Conservation (phyloP, 2,888 invertebrate genomes). For the Acanthacorydalis orientalis region DNA sequence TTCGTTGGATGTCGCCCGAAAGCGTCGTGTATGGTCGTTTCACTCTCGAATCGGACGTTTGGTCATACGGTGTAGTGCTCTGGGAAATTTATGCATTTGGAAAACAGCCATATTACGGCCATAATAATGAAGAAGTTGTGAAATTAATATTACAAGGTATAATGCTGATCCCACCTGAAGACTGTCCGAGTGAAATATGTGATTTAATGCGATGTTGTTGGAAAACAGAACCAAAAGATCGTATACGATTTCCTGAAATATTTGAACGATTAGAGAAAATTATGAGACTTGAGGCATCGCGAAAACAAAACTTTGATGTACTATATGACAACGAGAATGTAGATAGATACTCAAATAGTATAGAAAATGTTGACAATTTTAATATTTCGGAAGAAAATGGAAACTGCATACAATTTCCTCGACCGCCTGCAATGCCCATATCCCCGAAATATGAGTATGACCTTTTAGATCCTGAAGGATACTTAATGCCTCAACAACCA, state of each 20-base stretch:
- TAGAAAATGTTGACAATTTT: too few species aligned
- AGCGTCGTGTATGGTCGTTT: constrained; percentile 79
- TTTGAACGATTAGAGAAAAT: constrained; percentile 40
- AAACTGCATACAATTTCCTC: constrained; percentile 20
- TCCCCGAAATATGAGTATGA: constrained; percentile 15
- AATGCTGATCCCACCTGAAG: constrained; percentile 61
- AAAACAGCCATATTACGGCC: constrained; percentile 85
- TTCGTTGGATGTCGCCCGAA: constrained; percentile 95
- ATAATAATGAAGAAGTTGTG: constrained; percentile 73
- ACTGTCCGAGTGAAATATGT: constrained; percentile 53
- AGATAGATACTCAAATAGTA: background rate
- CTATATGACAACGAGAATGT: background rate
- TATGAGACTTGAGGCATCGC: constrained; percentile 8
- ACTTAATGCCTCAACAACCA: constrained; percentile 37
- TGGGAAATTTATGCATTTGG: constrained; percentile 91
- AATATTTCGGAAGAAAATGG: too few species aligned
- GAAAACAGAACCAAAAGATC: constrained; percentile 63
- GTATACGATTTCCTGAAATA: constrained; percentile 55
- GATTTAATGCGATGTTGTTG: constrained; percentile 66
- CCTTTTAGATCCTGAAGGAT: constrained; percentile 47
- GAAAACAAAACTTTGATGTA: background rate
- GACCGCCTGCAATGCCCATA: constrained; percentile 35
- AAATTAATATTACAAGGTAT: constrained; percentile 59
- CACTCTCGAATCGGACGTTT: constrained; percentile 80
- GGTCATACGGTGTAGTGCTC: constrained; percentile 83